phyloP scores from a whole-genome alignment of 2,797 vertebrate species.

The Anas acuta region DNA sequence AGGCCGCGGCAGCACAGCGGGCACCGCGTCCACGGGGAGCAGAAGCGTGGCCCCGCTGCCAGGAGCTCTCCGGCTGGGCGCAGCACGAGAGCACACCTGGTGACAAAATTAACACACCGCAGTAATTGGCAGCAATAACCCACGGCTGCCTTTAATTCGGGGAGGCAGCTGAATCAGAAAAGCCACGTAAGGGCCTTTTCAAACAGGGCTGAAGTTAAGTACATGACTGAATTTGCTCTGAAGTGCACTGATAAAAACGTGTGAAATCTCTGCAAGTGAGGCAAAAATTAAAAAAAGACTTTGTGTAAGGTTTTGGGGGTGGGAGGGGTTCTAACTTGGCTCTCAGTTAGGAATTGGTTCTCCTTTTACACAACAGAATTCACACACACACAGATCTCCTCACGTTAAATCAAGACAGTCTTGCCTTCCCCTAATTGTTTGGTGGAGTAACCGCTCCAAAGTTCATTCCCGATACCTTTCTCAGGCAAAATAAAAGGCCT shows the following conservation, averaged over 20 bases:
- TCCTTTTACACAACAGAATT: conserved; percentile 14
- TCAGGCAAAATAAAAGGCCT: conserved; percentile 77
- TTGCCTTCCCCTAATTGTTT: conserved; percentile 69
- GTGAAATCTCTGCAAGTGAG: neutral
- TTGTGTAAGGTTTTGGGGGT: neutral
- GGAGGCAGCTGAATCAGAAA: neutral
- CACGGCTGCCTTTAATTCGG: neutral
- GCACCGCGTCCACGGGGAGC: neutral
- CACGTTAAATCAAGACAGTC: conserved; percentile 48
- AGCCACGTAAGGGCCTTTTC: neutral
- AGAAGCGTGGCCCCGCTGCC: neutral
- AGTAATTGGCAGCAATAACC: neutral
- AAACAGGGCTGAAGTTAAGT: neutral
- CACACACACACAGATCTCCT: conserved; percentile 39
- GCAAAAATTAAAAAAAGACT: neutral
- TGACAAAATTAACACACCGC: neutral
- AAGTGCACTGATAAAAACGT: neutral
- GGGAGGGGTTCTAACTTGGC: neutral
- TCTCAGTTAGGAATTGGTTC: conserved; percentile 30
- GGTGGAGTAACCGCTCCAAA: conserved; percentile 71
- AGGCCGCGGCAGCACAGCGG: neutral
- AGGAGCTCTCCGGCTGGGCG: neutral
- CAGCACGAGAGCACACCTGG: neutral
- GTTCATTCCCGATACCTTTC: conserved; percentile 78
- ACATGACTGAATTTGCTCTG: neutral